Evolutionary conservation across 1,140 invertebrate genomes (phyloP).

Genomic region (Philaenus spumarius): DNA sequence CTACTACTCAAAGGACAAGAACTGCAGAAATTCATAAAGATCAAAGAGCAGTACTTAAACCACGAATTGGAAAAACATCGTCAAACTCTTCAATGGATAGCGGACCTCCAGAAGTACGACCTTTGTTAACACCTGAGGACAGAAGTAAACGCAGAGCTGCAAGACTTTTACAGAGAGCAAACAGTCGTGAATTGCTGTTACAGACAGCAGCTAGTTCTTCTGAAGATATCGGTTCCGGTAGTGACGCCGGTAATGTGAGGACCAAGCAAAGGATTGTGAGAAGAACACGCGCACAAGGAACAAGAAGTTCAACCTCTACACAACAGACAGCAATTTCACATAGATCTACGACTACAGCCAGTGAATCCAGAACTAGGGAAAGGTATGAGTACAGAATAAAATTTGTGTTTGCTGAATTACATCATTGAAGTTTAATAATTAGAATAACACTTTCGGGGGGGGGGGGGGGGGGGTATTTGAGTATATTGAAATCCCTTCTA

Average conservation of each 20-base stretch:
- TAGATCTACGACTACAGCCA: neutral
- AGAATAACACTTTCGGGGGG: neutral
- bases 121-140: slow-evolving; percentile 20
- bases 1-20: slow-evolving; percentile 16
- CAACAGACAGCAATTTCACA: neutral
- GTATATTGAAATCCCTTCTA: neutral
- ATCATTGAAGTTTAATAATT: too few relatives aligned
- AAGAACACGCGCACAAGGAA: neutral
- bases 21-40: slow-evolving; percentile 16
- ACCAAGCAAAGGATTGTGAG: neutral
- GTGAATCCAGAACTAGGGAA: slow-evolving; percentile 14
- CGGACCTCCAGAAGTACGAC: slow-evolving; percentile 13
- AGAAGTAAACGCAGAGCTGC: slow-evolving; percentile 34
- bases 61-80: slow-evolving; percentile 30
- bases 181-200: slow-evolving; percentile 41
- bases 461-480: neutral
- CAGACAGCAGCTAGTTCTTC: slow-evolving; percentile 43
- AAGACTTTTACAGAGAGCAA: slow-evolving; percentile 42
- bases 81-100: slow-evolving; percentile 43
- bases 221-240: slow-evolving; percentile 40
- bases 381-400: neutral
- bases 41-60: slow-evolving; percentile 22
- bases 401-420: too few relatives aligned
- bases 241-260: slow-evolving; percentile 27
- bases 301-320: neutral